phyloP scores from a whole-genome alignment of 2,113 vertebrate genomes.

The Callaeas wilsoni region DNA sequence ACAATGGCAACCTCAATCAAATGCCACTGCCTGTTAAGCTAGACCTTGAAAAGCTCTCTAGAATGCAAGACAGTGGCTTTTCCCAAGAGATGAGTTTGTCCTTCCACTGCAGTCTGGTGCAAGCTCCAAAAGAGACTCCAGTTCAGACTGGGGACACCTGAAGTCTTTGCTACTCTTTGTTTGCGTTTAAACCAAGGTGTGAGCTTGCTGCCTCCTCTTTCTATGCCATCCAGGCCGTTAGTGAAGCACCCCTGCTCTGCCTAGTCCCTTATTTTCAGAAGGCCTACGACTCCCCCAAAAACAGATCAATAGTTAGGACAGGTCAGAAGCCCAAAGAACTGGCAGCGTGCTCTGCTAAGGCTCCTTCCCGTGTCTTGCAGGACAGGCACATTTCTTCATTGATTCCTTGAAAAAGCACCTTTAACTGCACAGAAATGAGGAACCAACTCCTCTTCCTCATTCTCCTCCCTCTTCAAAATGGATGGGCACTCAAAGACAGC shows the following conservation, averaged over 20 bases:
- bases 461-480: not conserved
- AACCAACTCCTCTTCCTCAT: not conserved
- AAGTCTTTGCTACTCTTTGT: not conserved
- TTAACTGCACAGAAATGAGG: not conserved
- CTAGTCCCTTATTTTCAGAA: not conserved
- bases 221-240: accelerated
- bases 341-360: not conserved
- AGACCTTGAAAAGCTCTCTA: not conserved
- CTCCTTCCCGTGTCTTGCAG: not conserved
- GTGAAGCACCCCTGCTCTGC: not conserved
- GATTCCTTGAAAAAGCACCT: not conserved
- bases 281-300: too few relatives aligned
- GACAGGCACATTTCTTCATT: not conserved
- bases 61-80: not conserved
- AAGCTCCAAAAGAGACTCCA: not conserved
- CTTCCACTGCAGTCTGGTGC: not conserved
- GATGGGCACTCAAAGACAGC: not conserved
- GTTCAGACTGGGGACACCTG: not conserved
- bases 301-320: accelerated
- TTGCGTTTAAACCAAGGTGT: not conserved
- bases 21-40: not conserved
- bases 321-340: not conserved
- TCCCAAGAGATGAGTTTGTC: not conserved
- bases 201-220: not conserved
- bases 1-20: not conserved